phyloP scores from a whole-genome alignment of 2,113 vertebrate genomes.

The Xerus inauris region DNA sequence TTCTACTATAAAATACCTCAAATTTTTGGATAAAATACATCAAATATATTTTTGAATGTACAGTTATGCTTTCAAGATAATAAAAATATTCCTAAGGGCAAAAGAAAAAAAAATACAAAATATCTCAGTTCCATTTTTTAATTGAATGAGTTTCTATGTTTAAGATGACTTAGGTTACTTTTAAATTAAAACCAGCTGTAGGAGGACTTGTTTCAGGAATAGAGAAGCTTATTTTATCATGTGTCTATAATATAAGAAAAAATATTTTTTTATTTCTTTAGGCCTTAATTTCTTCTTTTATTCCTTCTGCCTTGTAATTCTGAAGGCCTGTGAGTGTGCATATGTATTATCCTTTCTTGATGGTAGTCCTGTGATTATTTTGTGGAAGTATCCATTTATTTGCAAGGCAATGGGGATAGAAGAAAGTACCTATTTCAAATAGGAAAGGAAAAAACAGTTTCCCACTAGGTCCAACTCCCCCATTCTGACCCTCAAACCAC shows the following conservation, averaged over 20 bases:
- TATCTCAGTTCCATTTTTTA: background rate
- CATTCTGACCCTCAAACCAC: background rate
- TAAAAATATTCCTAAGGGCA: background rate
- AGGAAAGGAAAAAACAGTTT: background rate
- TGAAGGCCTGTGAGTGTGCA: background rate
- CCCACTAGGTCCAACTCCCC: background rate
- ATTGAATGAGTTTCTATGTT: constrained; percentile 20
- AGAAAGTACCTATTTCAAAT: background rate
- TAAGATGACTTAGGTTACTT: background rate
- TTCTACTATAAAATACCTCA: background rate
- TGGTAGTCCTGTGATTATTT: constrained; percentile 11
- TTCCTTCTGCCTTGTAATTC: background rate
- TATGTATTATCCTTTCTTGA: constrained; percentile 34
- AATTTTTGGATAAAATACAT: background rate
- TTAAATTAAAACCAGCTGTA: background rate
- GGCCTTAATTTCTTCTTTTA: constrained; percentile 31
- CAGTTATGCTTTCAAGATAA: background rate
- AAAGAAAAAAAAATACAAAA: background rate
- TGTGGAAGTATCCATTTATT: constrained; percentile 40
- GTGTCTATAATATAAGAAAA: constrained; percentile 6
- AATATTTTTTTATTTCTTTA: background rate
- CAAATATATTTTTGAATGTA: background rate
- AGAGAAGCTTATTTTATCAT: background rate
- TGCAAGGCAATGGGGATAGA: background rate
- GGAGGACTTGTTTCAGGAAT: background rate